A percentile compares a stretch with the other conserved stretches of the same genome.
These are phyloP conservation scores for Drosophila diplacantha DNA, from an alignment of 2,888 invertebrate species.

Conservation along the genomic window DNA sequence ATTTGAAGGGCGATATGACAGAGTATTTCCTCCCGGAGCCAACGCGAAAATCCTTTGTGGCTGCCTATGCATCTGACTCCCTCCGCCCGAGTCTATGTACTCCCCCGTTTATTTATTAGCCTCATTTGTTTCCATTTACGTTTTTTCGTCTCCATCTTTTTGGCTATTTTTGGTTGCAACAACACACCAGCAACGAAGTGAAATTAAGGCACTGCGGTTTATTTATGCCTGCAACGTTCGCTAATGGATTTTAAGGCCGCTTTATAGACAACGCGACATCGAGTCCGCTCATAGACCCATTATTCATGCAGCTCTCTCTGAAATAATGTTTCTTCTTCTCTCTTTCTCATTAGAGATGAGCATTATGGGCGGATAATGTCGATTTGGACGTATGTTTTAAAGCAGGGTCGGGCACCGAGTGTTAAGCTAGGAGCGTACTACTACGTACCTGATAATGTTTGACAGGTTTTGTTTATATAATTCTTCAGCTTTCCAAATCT, in stretches of 20 bases:
- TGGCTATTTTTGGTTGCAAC: conserved; percentile 65
- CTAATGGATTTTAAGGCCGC: conserved; percentile 67
- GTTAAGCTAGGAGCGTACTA: too few relatives aligned
- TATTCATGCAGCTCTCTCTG: conserved; percentile 47
- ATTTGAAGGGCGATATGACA: conserved; percentile 62
- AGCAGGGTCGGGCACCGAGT: not conserved
- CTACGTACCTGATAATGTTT: too few relatives aligned
- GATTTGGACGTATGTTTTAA: conserved; percentile 2
- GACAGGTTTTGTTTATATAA: not conserved
- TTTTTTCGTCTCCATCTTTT: conserved; percentile 46
- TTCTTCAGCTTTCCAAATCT: not conserved
- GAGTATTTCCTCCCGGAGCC: conserved; percentile 37
- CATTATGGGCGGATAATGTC: conserved; percentile 7
- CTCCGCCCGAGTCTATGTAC: conserved; percentile 4
- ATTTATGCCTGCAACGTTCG: conserved; percentile 57
- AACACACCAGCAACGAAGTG: conserved; percentile 30
- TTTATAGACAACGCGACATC: conserved; percentile 59
- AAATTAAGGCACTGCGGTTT: conserved; percentile 62
- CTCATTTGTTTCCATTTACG: conserved; percentile 60
- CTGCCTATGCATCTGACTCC: conserved; percentile 10
- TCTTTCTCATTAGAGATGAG: conserved; percentile 17
- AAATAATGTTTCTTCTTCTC: not conserved
- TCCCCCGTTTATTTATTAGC: conserved; percentile 58
- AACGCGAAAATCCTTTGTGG: conserved; percentile 44
- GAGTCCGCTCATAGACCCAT: conserved; percentile 40